These are phyloP conservation scores for Phalanger gymnotis DNA, from an alignment of 2,797 vertebrate genomes.

Conservation along the genomic window DNA sequence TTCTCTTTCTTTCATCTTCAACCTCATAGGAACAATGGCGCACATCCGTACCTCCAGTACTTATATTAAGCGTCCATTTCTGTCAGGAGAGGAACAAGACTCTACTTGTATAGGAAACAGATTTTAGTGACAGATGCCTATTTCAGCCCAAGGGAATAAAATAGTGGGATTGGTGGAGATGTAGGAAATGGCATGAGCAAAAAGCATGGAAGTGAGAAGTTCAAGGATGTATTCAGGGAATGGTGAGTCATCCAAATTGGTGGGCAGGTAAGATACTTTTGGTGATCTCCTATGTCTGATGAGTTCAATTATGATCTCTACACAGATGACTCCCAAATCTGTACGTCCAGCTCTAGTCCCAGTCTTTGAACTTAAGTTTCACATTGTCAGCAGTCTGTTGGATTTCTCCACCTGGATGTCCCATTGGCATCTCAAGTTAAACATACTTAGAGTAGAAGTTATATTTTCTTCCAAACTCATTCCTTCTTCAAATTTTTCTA, in stretches of 20 bases:
- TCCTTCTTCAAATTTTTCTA: neutral
- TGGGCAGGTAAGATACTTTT: neutral
- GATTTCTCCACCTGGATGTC: neutral
- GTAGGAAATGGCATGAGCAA: neutral
- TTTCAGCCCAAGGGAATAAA: neutral
- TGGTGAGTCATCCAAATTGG: neutral
- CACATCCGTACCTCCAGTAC: conserved; percentile 27
- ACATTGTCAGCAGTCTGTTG: neutral
- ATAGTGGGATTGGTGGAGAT: neutral
- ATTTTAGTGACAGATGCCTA: conserved; percentile 49
- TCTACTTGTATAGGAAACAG: conserved; percentile 55
- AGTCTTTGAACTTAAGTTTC: neutral
- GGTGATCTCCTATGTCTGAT: neutral
- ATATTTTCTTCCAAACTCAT: neutral
- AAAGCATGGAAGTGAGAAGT: neutral
- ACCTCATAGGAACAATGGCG: conserved; percentile 50
- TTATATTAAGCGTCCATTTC: conserved; percentile 55
- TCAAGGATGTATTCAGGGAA: neutral
- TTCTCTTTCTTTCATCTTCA: conserved; percentile 38
- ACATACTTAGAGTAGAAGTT: neutral
- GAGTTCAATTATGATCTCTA: neutral
- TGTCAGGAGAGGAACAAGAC: conserved; percentile 67
- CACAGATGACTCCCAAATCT: neutral
- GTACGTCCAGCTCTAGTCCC: neutral
- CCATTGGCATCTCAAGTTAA: neutral